Percentiles rank a stretch among this genome's conserved stretches.
These are phyloP conservation scores for Luffia ferchaultella DNA, from an alignment of 2,888 invertebrate species.

Conservation along the genomic window DNA sequence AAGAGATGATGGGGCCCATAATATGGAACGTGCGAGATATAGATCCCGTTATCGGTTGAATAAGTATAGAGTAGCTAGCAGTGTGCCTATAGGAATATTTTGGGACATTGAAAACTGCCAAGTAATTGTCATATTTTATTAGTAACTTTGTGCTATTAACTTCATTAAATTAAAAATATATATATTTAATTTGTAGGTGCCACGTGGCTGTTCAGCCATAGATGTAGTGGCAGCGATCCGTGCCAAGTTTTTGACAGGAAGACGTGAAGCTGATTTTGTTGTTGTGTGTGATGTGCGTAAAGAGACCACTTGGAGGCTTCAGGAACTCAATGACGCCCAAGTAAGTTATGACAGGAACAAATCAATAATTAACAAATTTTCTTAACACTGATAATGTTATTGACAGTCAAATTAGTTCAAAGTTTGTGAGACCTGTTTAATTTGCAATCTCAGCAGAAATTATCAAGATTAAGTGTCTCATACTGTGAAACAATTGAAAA, in stretches of 20 bases:
- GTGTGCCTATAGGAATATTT: conserved; percentile 81
- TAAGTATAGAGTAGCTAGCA: conserved; percentile 30
- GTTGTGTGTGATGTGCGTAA: conserved; percentile 91
- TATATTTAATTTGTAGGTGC: conserved; percentile 70
- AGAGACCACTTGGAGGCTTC: conserved; percentile 76
- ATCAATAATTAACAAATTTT: background rate
- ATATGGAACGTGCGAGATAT: conserved; percentile 36
- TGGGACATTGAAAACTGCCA: conserved; percentile 95
- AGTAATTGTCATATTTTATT: no score
- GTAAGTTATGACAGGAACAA: conserved; percentile 58
- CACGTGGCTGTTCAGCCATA: conserved; percentile 81
- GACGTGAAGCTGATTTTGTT: conserved; percentile 86
- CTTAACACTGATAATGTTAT: no score
- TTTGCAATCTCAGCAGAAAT: background rate
- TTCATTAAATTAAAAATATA: conserved; percentile 4
- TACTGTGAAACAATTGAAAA: no score
- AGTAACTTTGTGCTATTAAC: conserved; percentile 3
- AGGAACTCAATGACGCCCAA: conserved; percentile 86
- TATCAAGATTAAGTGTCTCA: conserved; percentile 1
- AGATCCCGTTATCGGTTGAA: conserved; percentile 49
- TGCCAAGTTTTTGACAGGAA: conserved; percentile 76
- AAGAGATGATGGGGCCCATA: conserved; percentile 34
- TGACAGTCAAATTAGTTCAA: background rate
- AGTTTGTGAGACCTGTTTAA: background rate
- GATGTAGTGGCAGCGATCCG: conserved; percentile 80